Base-by-base conservation (phyloP, 2,888 invertebrate genomes). In the Eumacrocentrus americanus region DNA sequence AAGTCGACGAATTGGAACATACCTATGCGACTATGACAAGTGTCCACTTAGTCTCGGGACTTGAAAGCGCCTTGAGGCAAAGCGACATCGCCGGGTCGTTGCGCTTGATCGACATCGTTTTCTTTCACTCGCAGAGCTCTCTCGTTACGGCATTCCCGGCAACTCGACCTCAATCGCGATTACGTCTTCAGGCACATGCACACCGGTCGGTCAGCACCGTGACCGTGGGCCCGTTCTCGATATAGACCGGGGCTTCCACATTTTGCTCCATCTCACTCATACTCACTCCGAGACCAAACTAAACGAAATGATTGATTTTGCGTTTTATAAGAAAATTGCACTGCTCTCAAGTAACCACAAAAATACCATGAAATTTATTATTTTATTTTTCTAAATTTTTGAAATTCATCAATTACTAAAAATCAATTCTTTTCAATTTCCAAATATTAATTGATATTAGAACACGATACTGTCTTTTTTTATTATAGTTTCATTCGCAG, bases 151-250 rank as follows among this genome's bases (percentile, higher is more conserved):
- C 25, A 58, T 53, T 57, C 62, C 56, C 53, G 25, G 44, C 38
- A 46, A 52, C 57, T 60, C 58, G 56, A 60, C 59, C 60, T 63
- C 62, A 61, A 58, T 60, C 61, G 52, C 61, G 58, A 58, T 58
- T 52, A 58, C 46, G 46, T 51, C 44, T 52, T 58, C 51, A 44
- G 35, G 35, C 35, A 52, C 37, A 58, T 46, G 44, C 35, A 52
- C 40, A 56, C 51, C 37, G 18, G 52, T 37, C 20, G 35, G 40
- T 58, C 52, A 52, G 23, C 20, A 35, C 52, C 44, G 37, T 52
- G 58, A 58, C 52, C 51, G 46, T 52, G 58, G 38, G 14, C 50
- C n/a, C 16, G 29, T 37, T 46, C 11, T 23, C 34, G 20, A 9
- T 25, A 18, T 38, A 42, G n/a, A n/a, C 2, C 42, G 2, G n/a